phyloP scores from a whole-genome alignment of 1,140 invertebrate genomes.

The Ctenoplectra terminalis region DNA sequence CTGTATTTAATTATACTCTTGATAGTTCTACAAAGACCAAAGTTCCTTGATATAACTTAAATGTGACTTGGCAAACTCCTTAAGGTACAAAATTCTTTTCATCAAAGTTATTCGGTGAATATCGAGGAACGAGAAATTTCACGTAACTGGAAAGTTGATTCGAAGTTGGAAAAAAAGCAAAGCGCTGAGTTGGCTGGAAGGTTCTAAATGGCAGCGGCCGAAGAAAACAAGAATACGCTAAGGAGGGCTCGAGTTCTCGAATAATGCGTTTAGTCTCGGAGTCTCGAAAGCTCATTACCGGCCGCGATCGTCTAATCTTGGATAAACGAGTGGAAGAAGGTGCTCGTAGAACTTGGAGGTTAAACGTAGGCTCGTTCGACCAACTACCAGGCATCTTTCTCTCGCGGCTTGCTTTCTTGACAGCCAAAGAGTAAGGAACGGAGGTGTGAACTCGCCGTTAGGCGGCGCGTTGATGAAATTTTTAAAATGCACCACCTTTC shows the following conservation, averaged over 20 bases:
- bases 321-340: slow-evolving; percentile 21
- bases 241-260: slow-evolving; percentile 39
- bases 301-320: slow-evolving; percentile 65
- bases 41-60: too few relatives aligned
- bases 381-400: background rate
- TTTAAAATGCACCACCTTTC: too few relatives aligned
- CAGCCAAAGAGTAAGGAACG: too few relatives aligned
- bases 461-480: background rate
- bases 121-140: background rate
- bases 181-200: background rate
- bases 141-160: background rate
- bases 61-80: too few relatives aligned
- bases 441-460: too few relatives aligned
- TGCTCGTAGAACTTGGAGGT: slow-evolving; percentile 52
- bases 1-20: slow-evolving; percentile 1
- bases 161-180: background rate
- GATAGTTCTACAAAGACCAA: too few relatives aligned
- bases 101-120: background rate
- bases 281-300: slow-evolving; percentile 66
- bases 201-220: background rate
- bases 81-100: slow-evolving; percentile 6
- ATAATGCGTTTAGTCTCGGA: slow-evolving; percentile 67
- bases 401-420: too few relatives aligned
- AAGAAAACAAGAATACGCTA: background rate
- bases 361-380: slow-evolving; percentile 52